These are phyloP conservation scores for Tortrix viridana DNA, from an alignment of 2,888 invertebrate species.

Conservation along the genomic window DNA sequence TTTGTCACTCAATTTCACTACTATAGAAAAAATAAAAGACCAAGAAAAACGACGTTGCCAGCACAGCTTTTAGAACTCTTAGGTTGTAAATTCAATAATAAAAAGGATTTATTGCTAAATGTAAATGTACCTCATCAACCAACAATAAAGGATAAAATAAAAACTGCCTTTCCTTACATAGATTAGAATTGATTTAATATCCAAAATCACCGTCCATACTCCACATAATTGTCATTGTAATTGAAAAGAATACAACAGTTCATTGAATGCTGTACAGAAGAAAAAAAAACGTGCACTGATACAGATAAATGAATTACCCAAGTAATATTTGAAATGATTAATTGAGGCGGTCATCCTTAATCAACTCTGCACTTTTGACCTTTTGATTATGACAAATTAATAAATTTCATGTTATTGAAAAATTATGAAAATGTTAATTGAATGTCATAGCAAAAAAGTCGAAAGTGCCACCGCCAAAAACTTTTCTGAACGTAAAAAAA, in stretches of 20 bases:
- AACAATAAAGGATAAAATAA: conserved; percentile 20
- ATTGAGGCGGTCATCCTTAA: neutral
- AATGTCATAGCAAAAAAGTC: too few species aligned
- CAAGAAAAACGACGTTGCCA: neutral
- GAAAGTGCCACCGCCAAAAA: too few species aligned
- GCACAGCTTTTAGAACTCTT: neutral
- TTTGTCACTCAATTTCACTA: too few species aligned
- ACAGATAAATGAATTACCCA: conserved; percentile 17
- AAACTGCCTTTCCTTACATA: conserved; percentile 36
- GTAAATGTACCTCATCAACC: conserved; percentile 8
- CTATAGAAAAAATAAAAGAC: too few species aligned
- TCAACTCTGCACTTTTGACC: too few species aligned
- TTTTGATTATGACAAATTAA: too few species aligned
- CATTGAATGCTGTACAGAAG: conserved; percentile 44
- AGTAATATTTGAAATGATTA: conserved; percentile 15
- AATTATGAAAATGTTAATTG: too few species aligned
- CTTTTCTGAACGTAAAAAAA: too few species aligned
- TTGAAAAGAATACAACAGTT: conserved; percentile 46
- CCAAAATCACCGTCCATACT: conserved; percentile 49
- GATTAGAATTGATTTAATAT: conserved; percentile 58
- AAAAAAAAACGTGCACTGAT: conserved; percentile 46
- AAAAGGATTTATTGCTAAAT: neutral
- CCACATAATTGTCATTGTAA: conserved; percentile 45
- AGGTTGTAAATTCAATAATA: neutral
- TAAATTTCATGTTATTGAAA: too few species aligned